Evolutionary conservation across 37 sponge, comb jelly and placozoan species (phyloP), one percentile per base, ranked within the genome.

Genomic region (Agelas oroides): DNA sequence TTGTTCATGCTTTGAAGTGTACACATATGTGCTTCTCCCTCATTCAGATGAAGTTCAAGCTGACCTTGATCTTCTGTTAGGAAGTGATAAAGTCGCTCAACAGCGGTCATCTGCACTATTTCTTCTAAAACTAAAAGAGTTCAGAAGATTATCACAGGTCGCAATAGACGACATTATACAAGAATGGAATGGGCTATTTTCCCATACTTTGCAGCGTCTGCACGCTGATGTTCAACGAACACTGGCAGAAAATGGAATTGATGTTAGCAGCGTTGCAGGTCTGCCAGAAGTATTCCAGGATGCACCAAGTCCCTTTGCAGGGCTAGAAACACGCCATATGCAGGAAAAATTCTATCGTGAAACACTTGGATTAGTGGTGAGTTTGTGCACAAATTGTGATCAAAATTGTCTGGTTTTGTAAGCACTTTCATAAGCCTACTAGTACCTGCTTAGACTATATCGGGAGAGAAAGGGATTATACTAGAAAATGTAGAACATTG

Each of bases 161-260:
- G 75, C 75, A 5, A 83, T 83, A 36, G 65, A 83, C 37, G 74
- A 75, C 38, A 74, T 84, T 39, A 53, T 83, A 73, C 75, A 83
- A 38, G 38, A 34, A 25, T 73, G 34, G 11, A 18, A 34, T 11
- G 41, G 39, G 20, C 59, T 81, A 21, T 81, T 81, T 32, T 20
- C 57, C 5, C 59, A 67, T 12, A 81, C 70, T n/a, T 32, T 70
- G 18, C 40, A 70, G 13, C 57, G 58, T 30, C 18, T 81, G 38
- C 56, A 70, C 1, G 71, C 82, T 28, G 82, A 38, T 13, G 33
- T 81, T 12, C 38, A 32, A 52, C 35, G 17, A 14, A 70, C 14
- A 28, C 60, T 81, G 24, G 82, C 82, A 17, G 54, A 65, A 33
- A n/a, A 27, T 59, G 82, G 82, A 21, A 33, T 70, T 24, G 59